These are phyloP conservation scores for Solea solea DNA, from an alignment of 2,113 vertebrate genomes.

Conservation along the genomic window DNA sequence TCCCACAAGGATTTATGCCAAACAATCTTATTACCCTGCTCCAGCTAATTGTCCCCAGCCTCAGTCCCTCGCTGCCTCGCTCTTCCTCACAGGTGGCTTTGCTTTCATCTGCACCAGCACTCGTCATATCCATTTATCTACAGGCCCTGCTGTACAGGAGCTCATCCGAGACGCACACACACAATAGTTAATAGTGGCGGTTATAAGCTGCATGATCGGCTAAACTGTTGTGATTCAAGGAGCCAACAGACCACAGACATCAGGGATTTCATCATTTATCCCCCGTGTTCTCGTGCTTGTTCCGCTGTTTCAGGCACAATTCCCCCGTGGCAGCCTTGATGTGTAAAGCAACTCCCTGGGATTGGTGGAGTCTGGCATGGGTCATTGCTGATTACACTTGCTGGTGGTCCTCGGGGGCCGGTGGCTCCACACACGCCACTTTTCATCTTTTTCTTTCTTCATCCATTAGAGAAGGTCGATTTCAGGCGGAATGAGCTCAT, in stretches of 20 bases:
- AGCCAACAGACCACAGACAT: slow-evolving; percentile 15
- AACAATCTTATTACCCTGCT: slow-evolving; percentile 37
- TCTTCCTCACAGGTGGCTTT: slow-evolving; percentile 38
- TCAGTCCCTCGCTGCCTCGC: slow-evolving; percentile 29
- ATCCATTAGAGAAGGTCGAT: slow-evolving; percentile 55
- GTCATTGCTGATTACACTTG: slow-evolving; percentile 74
- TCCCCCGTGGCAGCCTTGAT: slow-evolving; percentile 36
- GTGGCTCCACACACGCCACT: slow-evolving; percentile 23
- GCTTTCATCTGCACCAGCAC: slow-evolving; percentile 24
- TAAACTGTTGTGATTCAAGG: slow-evolving; percentile 34
- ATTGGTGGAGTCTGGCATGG: slow-evolving; percentile 51
- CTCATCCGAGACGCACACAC: neutral
- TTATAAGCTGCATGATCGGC: slow-evolving; percentile 7
- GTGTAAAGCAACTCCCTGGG: slow-evolving; percentile 54
- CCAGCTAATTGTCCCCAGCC: slow-evolving; percentile 44
- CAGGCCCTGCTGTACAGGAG: neutral
- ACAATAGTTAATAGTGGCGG: neutral
- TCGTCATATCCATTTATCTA: slow-evolving; percentile 40
- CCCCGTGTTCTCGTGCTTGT: slow-evolving; percentile 51
- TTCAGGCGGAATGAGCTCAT: slow-evolving; percentile 40
- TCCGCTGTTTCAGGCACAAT: slow-evolving; percentile 45
- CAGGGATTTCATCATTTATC: slow-evolving; percentile 59
- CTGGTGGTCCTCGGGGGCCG: slow-evolving; percentile 57
- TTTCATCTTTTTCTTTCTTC: slow-evolving; percentile 43
- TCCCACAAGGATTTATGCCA: slow-evolving; percentile 45